A percentile compares a stretch with the other conserved stretches of the same genome.
These are phyloP conservation scores for Anadara kagoshimensis DNA, from an alignment of 1,140 invertebrate genomes.

Conservation along the genomic window DNA sequence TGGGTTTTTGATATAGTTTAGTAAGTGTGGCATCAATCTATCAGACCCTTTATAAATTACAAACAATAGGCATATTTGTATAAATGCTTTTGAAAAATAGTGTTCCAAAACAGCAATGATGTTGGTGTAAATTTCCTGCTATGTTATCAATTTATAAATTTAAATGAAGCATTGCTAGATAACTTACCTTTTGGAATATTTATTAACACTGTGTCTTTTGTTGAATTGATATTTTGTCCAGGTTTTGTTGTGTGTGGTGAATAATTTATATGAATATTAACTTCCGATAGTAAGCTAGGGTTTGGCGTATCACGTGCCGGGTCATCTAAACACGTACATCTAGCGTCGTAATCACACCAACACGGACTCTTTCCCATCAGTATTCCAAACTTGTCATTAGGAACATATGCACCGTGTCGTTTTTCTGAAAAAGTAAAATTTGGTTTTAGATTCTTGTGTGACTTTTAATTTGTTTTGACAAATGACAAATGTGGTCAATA, in stretches of 20 bases:
- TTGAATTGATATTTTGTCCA: background rate
- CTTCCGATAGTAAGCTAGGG: background rate
- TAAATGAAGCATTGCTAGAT: too few species aligned
- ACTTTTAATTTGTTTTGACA: background rate
- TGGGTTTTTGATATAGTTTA: too few species aligned
- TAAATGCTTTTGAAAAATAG: too few species aligned
- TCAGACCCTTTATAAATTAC: too few species aligned
- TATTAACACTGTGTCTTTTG: background rate
- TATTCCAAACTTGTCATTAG: slow-evolving; percentile 44
- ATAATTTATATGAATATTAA: background rate
- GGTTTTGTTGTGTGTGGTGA: background rate
- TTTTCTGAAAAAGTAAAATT: background rate
- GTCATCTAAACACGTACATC: slow-evolving; percentile 34
- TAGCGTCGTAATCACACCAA: slow-evolving; percentile 55
- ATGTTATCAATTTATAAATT: too few species aligned
- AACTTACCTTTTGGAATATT: slow-evolving; percentile 4
- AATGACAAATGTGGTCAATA: background rate
- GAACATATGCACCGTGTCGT: slow-evolving; percentile 5
- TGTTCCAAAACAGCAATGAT: too few species aligned
- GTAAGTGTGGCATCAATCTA: too few species aligned
- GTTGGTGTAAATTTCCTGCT: too few species aligned
- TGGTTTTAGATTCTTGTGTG: background rate
- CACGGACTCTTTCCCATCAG: slow-evolving; percentile 51
- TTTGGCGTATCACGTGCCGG: slow-evolving; percentile 1
- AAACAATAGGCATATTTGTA: too few species aligned